Conservation (phyloP, 2,888 invertebrate species). For the Diplolepis rosae region DNA sequence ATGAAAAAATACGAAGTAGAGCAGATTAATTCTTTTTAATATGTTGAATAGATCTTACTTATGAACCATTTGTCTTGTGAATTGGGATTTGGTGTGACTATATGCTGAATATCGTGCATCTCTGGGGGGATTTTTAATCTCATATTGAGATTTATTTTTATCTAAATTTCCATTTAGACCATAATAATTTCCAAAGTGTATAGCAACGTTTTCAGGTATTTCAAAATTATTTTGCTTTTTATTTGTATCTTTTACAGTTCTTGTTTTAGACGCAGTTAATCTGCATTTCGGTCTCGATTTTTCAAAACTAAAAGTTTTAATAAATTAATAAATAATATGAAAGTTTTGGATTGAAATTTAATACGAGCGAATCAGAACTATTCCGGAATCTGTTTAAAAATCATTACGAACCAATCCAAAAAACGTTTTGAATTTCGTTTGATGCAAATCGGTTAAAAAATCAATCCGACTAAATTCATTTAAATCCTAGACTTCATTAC, state of each 20-base stretch:
- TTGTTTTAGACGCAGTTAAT: neutral
- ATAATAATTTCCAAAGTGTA: conserved; percentile 61
- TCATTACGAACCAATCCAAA: too few species aligned
- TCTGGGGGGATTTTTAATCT: neutral
- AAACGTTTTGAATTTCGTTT: too few species aligned
- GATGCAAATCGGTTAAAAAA: too few species aligned
- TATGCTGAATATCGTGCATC: neutral
- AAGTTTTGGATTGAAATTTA: too few species aligned
- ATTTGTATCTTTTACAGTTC: neutral
- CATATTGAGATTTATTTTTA: neutral
- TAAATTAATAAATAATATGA: neutral
- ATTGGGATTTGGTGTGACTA: neutral
- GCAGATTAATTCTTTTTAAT: neutral
- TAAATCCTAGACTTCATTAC: too few species aligned
- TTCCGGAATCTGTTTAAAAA: too few species aligned
- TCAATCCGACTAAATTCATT: too few species aligned
- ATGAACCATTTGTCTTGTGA: neutral
- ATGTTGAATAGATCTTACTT: neutral
- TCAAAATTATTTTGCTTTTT: neutral
- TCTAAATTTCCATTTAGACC: conserved; percentile 29
- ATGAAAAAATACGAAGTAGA: neutral
- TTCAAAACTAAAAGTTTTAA: neutral
- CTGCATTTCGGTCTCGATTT: neutral
- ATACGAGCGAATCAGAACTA: too few species aligned
- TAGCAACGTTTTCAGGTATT: conserved; percentile 53